phyloP scores from a whole-genome alignment of 2,888 invertebrate genomes.

The Panzeria rudis region DNA sequence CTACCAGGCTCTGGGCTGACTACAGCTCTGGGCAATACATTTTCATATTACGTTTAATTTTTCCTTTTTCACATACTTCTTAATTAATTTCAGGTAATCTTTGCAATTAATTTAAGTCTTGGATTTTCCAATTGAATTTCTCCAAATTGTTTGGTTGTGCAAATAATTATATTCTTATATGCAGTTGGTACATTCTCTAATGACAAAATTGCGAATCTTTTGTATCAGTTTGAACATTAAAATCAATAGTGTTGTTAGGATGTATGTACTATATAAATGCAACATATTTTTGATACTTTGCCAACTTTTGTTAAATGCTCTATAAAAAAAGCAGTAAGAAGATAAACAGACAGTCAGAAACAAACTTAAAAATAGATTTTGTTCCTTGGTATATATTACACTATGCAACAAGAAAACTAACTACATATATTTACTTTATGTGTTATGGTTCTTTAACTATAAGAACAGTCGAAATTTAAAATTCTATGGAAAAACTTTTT shows the following conservation, averaged over 20 bases:
- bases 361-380: not conserved
- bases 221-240: slow-evolving; percentile 19
- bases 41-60: not conserved
- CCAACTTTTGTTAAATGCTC: slow-evolving; percentile 21
- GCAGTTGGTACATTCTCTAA: slow-evolving; percentile 3
- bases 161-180: slow-evolving; percentile 15
- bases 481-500: too few species aligned
- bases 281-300: slow-evolving; percentile 51
- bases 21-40: too few species aligned
- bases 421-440: too few species aligned
- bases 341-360: not conserved
- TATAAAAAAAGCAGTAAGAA: not conserved
- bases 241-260: slow-evolving; percentile 33
- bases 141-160: slow-evolving; percentile 2
- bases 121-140: slow-evolving; percentile 12
- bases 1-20: too few species aligned
- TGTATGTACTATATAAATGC: not conserved
- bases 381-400: not conserved
- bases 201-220: slow-evolving; percentile 30
- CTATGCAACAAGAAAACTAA: too few species aligned
- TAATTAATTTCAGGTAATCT: not conserved
- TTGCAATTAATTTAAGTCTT: slow-evolving; percentile 9
- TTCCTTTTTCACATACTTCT: not conserved
- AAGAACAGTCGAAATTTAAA: too few species aligned
- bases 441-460: too few species aligned